These are phyloP conservation scores for Eolophus roseicapilla DNA, from an alignment of 2,113 vertebrate species.

Conservation along the genomic window DNA sequence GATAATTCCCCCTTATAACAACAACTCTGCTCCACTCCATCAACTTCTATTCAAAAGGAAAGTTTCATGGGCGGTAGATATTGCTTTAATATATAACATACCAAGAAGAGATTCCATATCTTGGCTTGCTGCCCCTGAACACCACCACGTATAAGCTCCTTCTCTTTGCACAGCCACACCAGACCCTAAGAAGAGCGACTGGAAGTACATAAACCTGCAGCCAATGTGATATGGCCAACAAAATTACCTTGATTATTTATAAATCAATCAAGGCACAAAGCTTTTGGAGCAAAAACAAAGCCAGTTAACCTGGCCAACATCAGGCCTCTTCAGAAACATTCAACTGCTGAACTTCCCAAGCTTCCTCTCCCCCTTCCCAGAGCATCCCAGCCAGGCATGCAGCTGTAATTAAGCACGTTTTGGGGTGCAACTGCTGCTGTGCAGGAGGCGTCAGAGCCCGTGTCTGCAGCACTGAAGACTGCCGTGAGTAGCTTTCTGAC, in stretches of 20 bases:
- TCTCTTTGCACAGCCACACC: neutral
- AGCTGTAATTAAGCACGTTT: neutral
- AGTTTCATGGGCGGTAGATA: neutral
- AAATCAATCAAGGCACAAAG: neutral
- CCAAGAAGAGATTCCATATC: neutral
- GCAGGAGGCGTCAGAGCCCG: neutral
- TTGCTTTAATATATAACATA: neutral
- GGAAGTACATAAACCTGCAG: neutral
- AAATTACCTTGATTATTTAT: neutral
- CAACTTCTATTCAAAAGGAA: neutral
- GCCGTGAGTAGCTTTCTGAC: slow-evolving; percentile 17
- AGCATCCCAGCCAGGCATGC: neutral
- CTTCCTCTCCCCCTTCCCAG: neutral
- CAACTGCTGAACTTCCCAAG: neutral
- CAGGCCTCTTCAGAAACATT: neutral
- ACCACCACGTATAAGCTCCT: rapidly evolving
- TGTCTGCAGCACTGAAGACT: neutral
- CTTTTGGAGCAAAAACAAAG: neutral
- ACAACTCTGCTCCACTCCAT: neutral
- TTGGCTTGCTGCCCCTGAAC: neutral
- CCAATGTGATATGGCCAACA: rapidly evolving
- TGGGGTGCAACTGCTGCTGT: neutral
- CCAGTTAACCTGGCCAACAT: neutral
- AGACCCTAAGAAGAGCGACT: neutral
- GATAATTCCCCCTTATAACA: neutral